These are phyloP conservation scores for Eurystomus glaucurus DNA, from an alignment of 2,797 vertebrate genomes.

Conservation along the genomic window DNA sequence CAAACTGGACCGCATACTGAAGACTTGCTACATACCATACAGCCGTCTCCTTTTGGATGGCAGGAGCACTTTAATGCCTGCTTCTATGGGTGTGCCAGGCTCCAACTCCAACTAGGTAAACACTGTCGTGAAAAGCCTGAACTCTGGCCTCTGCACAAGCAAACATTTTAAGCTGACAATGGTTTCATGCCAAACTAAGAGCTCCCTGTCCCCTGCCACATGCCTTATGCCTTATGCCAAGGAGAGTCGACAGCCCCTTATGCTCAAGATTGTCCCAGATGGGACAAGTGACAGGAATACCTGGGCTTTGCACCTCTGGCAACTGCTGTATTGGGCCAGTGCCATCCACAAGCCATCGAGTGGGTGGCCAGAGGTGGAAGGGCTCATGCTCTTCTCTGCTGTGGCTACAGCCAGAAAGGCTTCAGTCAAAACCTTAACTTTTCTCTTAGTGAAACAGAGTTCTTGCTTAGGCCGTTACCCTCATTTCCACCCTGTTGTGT, in stretches of 20 bases:
- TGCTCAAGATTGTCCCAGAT: not conserved
- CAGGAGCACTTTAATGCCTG: not conserved
- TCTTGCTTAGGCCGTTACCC: not conserved
- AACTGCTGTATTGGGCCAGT: not conserved
- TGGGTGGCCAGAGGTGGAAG: not conserved
- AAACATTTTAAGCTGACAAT: not conserved
- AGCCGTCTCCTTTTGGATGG: not conserved
- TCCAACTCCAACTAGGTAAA: not conserved
- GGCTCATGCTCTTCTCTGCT: not conserved
- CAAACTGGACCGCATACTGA: not conserved
- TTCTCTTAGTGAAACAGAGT: not conserved
- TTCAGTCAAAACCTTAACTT: not conserved
- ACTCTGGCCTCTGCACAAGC: not conserved
- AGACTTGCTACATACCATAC: not conserved
- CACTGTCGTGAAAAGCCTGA: not conserved
- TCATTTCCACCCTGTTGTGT: not conserved
- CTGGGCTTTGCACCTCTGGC: not conserved
- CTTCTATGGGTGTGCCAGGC: not conserved
- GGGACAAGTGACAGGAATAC: not conserved
- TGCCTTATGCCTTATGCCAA: not conserved
- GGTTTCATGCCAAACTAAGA: not conserved
- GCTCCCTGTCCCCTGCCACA: not conserved
- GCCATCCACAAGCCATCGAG: too few species aligned
- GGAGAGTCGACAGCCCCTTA: accelerated
- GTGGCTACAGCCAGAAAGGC: not conserved